These are phyloP conservation scores for Drosophila sproati DNA, from an alignment of 1,140 invertebrate species.

Conservation along the genomic window DNA sequence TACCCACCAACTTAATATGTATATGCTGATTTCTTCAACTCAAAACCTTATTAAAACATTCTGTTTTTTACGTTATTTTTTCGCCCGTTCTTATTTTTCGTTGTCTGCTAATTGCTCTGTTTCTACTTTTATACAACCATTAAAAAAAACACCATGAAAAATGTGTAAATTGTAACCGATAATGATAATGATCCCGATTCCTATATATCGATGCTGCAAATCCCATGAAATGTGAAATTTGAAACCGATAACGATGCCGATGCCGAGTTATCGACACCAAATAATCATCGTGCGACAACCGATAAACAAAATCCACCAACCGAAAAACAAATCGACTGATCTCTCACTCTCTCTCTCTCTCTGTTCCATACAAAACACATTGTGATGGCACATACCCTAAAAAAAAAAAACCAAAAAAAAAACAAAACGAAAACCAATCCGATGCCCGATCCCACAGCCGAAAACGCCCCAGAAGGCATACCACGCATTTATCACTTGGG, in stretches of 20 bases:
- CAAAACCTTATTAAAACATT: slow-evolving; percentile 22
- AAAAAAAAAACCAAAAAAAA: slow-evolving; percentile 20
- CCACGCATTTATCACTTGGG: slow-evolving; percentile 95
- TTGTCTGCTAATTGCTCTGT: slow-evolving; percentile 57
- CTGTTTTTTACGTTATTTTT: slow-evolving; percentile 38
- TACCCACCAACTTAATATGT: slow-evolving; percentile 51
- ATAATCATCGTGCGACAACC: slow-evolving; percentile 35
- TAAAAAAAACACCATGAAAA: slow-evolving; percentile 34
- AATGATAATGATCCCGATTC: too few relatives aligned
- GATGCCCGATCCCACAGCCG: slow-evolving; percentile 54
- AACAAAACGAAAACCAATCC: slow-evolving; percentile 23
- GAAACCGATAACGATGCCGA: slow-evolving; percentile 49
- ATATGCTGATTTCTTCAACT: slow-evolving; percentile 47
- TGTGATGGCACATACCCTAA: slow-evolving; percentile 55
- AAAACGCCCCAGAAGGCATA: slow-evolving; percentile 88
- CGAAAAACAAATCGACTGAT: slow-evolving; percentile 46
- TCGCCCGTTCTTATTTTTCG: slow-evolving; percentile 49
- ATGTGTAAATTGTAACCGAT: too few relatives aligned
- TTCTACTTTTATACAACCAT: slow-evolving; percentile 53
- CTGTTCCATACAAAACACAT: slow-evolving; percentile 65
- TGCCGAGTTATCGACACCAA: slow-evolving; percentile 29
- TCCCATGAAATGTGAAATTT: slow-evolving; percentile 42
- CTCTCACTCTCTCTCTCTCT: background rate
- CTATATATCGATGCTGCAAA: too few relatives aligned
- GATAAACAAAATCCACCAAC: slow-evolving; percentile 38